Evolutionary conservation across 2,888 invertebrate genomes (phyloP).

Genomic region (Drosophila nigricruria): DNA sequence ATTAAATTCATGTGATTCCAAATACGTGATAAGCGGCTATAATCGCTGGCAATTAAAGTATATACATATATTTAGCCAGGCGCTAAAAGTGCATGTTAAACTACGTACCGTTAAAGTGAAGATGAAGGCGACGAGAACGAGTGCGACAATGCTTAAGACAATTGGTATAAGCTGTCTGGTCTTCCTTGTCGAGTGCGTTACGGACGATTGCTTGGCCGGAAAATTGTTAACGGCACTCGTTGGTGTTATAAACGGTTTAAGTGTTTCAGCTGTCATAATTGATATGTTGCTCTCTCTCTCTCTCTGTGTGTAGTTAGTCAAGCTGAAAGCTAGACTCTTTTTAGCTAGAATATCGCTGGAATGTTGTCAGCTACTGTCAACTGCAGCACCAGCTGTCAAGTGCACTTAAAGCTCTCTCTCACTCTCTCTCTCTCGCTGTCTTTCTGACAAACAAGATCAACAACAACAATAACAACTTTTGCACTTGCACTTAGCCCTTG

Average conservation of each 20-base stretch:
- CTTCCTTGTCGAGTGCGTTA: constrained; percentile 58
- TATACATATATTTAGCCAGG: not conserved
- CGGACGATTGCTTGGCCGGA: constrained; percentile 71
- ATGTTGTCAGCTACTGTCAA: constrained; percentile 24
- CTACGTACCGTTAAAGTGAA: constrained; percentile 81
- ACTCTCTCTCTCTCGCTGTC: not conserved
- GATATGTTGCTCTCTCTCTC: constrained; percentile 14
- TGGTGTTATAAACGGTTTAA: constrained; percentile 84
- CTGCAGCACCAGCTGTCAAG: constrained; percentile 37
- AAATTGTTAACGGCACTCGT: constrained; percentile 78
- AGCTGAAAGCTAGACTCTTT: constrained; percentile 15
- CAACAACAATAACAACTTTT: constrained; percentile 36
- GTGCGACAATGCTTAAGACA: constrained; percentile 71
- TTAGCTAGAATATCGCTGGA: constrained; percentile 20
- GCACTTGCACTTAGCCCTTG: constrained; percentile 52
- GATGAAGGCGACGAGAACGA: constrained; percentile 71
- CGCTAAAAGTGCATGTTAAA: constrained; percentile 1
- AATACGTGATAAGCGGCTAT: not conserved
- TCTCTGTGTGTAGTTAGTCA: constrained; percentile 32
- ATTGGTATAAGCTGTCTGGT: constrained; percentile 71
- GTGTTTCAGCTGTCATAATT: constrained; percentile 85
- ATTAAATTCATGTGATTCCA: constrained; percentile 6
- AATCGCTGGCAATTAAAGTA: not conserved
- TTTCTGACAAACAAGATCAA: constrained; percentile 35
- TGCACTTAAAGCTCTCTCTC: constrained; percentile 25